Percentiles rank a stretch among this genome's conserved stretches.
Evolutionary conservation across 2,113 vertebrate species (phyloP).

Genomic region (Casuarius casuarius): DNA sequence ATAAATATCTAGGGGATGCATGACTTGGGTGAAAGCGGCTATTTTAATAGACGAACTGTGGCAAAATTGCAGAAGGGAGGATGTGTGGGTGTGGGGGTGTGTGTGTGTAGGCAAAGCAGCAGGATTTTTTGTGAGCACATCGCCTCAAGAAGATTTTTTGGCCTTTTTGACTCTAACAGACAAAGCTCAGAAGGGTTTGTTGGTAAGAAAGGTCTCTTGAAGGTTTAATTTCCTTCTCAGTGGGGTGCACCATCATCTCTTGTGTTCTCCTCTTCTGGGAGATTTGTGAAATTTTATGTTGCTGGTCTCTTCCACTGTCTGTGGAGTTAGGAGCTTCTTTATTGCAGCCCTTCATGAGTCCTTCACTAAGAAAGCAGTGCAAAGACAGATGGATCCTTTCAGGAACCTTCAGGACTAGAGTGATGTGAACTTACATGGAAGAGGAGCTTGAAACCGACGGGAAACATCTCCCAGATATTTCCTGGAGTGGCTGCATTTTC

Average conservation of each 20-base stretch:
- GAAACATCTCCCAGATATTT: background rate
- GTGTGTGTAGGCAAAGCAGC: background rate
- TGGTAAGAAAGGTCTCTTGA: background rate
- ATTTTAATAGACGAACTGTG: background rate
- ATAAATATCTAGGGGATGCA: background rate
- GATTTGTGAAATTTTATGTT: background rate
- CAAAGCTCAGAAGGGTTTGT: background rate
- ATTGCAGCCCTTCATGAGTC: background rate
- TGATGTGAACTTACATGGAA: background rate
- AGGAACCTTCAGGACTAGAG: background rate
- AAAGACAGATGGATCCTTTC: background rate
- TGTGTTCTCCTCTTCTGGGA: background rate
- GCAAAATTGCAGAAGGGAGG: background rate
- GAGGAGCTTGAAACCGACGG: background rate
- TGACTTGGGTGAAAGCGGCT: background rate
- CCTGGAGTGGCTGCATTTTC: background rate
- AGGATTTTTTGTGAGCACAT: background rate
- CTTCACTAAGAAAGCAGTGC: background rate
- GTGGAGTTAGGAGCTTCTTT: background rate
- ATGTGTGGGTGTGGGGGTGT: background rate
- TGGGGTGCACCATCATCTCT: background rate
- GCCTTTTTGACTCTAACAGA: background rate
- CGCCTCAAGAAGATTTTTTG: background rate
- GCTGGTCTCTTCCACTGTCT: background rate
- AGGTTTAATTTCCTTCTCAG: background rate